phyloP scores from a whole-genome alignment of 2,888 invertebrate genomes.

The Caenorhabditis sulstoni region DNA sequence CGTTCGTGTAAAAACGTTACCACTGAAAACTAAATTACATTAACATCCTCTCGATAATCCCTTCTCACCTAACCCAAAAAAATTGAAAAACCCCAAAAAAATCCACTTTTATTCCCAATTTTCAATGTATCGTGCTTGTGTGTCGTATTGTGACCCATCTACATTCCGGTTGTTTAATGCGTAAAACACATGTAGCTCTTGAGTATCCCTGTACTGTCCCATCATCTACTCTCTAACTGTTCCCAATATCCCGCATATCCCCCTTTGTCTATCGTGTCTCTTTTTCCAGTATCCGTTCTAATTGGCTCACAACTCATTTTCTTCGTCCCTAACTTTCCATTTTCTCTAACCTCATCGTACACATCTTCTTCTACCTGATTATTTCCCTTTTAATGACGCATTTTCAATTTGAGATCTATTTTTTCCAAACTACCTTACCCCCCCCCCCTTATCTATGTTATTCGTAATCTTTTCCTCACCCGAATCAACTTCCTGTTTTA shows the following conservation, averaged over 20 bases:
- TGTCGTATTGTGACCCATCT: slow-evolving; percentile 2
- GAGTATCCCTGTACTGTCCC: too few species aligned
- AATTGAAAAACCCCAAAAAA: too few species aligned
- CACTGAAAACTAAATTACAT: background rate
- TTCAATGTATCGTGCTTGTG: background rate
- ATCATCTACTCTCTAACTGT: too few species aligned
- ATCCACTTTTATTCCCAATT: background rate
- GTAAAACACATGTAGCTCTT: background rate
- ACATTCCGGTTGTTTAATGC: slow-evolving; percentile 41
- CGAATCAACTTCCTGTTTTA: background rate
- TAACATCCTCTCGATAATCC: too few species aligned
- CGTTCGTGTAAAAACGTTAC: slow-evolving; percentile 66
- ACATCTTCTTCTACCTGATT: background rate
- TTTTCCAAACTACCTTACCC: background rate
- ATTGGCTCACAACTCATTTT: background rate
- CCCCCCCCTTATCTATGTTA: background rate
- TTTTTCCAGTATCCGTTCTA: background rate
- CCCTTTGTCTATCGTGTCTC: too few species aligned
- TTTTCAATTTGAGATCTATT: background rate
- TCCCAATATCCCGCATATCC: too few species aligned
- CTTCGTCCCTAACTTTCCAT: background rate
- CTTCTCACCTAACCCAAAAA: background rate
- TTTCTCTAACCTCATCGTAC: background rate
- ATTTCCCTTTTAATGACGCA: background rate
- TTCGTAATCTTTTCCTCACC: background rate